Evolutionary conservation across 2,888 invertebrate genomes (phyloP).

Genomic region (Rhamphomyia laevipes): DNA sequence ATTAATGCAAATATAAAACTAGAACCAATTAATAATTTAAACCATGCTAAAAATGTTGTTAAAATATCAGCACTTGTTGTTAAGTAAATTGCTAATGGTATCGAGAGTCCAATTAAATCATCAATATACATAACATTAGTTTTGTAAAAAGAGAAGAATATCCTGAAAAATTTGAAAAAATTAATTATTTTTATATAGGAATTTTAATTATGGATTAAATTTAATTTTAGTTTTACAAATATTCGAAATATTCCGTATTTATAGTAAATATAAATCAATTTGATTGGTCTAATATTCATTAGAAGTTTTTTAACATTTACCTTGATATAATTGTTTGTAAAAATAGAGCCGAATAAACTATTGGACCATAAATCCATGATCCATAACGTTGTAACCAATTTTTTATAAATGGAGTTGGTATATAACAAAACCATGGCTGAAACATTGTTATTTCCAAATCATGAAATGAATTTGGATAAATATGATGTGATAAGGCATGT

Average conservation of each 20-base stretch:
- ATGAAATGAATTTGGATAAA: constrained; percentile 62
- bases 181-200: not conserved
- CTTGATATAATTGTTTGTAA: constrained; percentile 25
- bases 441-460: constrained; percentile 59
- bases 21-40: constrained; percentile 41
- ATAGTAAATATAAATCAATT: constrained; percentile 4
- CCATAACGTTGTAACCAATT: constrained; percentile 40
- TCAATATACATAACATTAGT: constrained; percentile 31
- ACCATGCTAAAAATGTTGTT: constrained; percentile 38
- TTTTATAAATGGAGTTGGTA: constrained; percentile 45
- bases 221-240: too few species aligned
- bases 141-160: constrained; percentile 24
- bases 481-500: constrained; percentile 66
- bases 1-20: constrained; percentile 52
- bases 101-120: constrained; percentile 35
- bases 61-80: constrained; percentile 25
- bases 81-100: constrained; percentile 38
- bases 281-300: not conserved
- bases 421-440: constrained; percentile 55
- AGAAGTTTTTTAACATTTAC: constrained; percentile 17
- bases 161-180: constrained; percentile 18
- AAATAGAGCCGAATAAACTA: constrained; percentile 27
- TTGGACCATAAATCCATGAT: constrained; percentile 42
- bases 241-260: too few species aligned
- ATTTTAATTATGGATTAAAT: too few species aligned